Evolutionary conservation across 2,888 invertebrate genomes (phyloP), one percentile per base, ranked within the genome.

Genomic region (Conus canariensis): DNA sequence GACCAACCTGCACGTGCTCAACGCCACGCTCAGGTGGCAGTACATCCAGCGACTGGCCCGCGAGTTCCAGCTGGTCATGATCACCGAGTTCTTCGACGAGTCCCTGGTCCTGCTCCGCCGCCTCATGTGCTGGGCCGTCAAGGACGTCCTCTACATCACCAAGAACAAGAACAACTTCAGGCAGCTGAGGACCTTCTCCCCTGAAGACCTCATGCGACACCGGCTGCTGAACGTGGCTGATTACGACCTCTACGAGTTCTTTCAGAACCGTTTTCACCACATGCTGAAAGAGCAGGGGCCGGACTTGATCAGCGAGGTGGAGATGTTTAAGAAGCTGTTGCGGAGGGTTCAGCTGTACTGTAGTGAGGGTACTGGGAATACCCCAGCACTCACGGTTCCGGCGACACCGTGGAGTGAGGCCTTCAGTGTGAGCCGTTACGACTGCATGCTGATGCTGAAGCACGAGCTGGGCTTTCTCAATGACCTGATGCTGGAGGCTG

Each of bases 31-130:
- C 0, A 70, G 88, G 16, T 16, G 85, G 6, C 67, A 25, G 10
- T 93, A 93, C 89, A 88, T 93, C 16, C 56, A 88, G 16, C 88
- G 90, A 25, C 91, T 94, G 87, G 91, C 92, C 59, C n/a, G 83
- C n/a, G 93, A 92, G 10, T 93, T 94, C 82, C 86, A 92, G 12
- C 90, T 94, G 19, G 92, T 94, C 9, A 93, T 94, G 93, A 93
- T 94, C 86, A 90, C 92, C 82, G 94, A 94, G 70, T 89, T 91
- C 74, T 93, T 94, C 25, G 92, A 94, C 87, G 94, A 94, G 88
- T 94, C 94, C 0, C 90, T 94, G 60, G 88, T 94, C 25, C 92
- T 94, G 56, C 91, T 94, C 8, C 92, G 93, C 80, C 90, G 92
- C 60, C 70, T 89, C n/a, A 88, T 94, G 45, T 94, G 94, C 88